Conservation (phyloP, 1,140 invertebrate genomes). For the Drosophila willistoni region DNA sequence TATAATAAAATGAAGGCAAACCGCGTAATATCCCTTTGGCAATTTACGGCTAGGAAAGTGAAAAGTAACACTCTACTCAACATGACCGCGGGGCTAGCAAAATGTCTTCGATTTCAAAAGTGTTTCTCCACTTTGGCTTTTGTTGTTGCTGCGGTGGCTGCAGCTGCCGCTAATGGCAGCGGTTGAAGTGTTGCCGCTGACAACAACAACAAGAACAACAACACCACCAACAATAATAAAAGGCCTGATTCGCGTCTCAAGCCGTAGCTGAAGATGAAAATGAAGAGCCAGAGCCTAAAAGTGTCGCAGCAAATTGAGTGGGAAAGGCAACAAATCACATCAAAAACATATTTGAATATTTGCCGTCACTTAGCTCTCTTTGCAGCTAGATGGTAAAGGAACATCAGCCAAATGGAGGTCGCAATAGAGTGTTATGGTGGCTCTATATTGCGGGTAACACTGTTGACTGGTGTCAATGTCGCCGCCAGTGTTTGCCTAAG, state of each 20-base stretch:
- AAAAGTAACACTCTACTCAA: constrained; percentile 52
- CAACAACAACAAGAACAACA: constrained; percentile 54
- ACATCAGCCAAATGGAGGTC: constrained; percentile 15
- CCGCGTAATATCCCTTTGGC: constrained; percentile 74
- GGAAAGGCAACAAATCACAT: constrained; percentile 77
- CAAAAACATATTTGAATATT: constrained; percentile 82
- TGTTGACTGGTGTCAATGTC: constrained; percentile 64
- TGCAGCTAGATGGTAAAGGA: constrained; percentile 12
- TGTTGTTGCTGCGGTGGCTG: constrained; percentile 45
- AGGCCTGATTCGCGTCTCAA: constrained; percentile 7
- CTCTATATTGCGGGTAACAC: background rate
- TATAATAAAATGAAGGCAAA: constrained; percentile 55
- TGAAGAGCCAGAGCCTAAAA: constrained; percentile 57
- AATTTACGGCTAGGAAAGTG: constrained; percentile 71
- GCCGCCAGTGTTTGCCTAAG: constrained; percentile 71
- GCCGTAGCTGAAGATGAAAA: constrained; percentile 17
- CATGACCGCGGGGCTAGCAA: constrained; percentile 33
- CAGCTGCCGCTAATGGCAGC: constrained; percentile 63
- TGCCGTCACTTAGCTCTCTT: constrained; percentile 76
- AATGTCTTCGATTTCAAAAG: constrained; percentile 77
- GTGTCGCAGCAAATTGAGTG: constrained; percentile 68
- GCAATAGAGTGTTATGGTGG: constrained; percentile 22
- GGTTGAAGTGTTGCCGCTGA: constrained; percentile 68
- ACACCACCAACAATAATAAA: background rate
- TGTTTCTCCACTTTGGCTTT: constrained; percentile 46